Conservation (phyloP, 2,888 invertebrate species). For the Plebejus argus region DNA sequence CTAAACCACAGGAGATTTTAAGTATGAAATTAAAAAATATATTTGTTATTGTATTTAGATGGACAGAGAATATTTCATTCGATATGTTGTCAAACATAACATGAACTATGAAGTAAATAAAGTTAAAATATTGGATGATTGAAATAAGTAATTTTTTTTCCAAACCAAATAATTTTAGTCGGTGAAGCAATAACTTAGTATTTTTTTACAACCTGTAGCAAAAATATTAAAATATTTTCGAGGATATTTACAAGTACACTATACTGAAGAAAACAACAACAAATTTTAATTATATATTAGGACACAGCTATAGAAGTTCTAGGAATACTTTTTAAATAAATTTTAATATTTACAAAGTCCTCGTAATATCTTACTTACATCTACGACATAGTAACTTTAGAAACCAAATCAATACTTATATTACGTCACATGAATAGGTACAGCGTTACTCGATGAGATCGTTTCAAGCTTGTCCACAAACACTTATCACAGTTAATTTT, state of each 20-base stretch:
- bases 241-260: neutral
- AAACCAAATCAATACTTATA: slow-evolving; percentile 25
- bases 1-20: too few relatives aligned
- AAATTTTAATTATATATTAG: slow-evolving; percentile 21
- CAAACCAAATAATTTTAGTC: too few relatives aligned
- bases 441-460: slow-evolving; percentile 42
- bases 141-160: too few relatives aligned
- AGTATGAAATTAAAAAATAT: too few relatives aligned
- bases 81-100: too few relatives aligned
- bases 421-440: neutral
- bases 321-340: slow-evolving; percentile 20
- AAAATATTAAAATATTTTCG: neutral
- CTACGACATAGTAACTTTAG: slow-evolving; percentile 38
- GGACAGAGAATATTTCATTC: too few relatives aligned
- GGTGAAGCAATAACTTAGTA: too few relatives aligned
- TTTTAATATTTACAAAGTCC: slow-evolving; percentile 33
- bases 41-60: too few relatives aligned
- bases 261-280: neutral
- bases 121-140: too few relatives aligned
- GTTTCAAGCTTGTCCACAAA: slow-evolving; percentile 48
- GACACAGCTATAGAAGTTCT: slow-evolving; percentile 31
- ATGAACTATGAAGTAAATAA: too few relatives aligned
- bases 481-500: slow-evolving; percentile 76
- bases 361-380: slow-evolving; percentile 7
- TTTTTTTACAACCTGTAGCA: neutral